Evolutionary conservation across 2,113 vertebrate species (phyloP).

Genomic region (Oceanites oceanicus): DNA sequence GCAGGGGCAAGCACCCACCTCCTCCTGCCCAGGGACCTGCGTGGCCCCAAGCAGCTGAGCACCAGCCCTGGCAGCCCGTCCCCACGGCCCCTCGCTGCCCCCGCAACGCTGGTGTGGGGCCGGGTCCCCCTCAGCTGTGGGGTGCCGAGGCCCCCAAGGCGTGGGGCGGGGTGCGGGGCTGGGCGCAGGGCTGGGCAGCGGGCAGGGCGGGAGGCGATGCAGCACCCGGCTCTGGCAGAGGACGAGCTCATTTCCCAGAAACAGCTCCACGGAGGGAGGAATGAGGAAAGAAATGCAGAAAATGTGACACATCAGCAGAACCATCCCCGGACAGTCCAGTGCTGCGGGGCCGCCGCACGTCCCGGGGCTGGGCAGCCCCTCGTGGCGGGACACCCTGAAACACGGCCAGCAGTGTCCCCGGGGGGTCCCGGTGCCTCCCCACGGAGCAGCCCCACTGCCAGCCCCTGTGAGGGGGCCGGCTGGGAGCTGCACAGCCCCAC

Average conservation of each 20-base stretch:
- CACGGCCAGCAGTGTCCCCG: accelerated
- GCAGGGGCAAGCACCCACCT: background rate
- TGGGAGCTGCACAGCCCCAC: background rate
- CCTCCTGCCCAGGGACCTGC: background rate
- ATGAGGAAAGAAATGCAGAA: conserved; percentile 46
- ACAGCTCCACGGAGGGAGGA: background rate
- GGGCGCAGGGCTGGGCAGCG: background rate
- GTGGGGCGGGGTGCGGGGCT: background rate
- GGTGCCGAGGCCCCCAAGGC: background rate
- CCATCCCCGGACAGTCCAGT: background rate
- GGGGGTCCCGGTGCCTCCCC: too few relatives aligned
- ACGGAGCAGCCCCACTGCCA: background rate
- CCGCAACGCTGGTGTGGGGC: background rate
- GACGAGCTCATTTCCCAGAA: conserved; percentile 4
- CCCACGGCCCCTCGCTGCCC: accelerated
- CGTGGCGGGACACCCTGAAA: background rate
- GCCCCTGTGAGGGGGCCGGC: background rate
- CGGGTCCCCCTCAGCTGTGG: background rate
- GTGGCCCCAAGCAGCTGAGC: too few relatives aligned
- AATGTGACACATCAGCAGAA: conserved; percentile 70
- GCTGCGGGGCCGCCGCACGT: background rate
- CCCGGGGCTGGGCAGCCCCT: background rate
- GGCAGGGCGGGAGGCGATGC: background rate
- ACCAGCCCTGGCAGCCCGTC: background rate
- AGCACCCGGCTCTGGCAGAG: background rate